Base-by-base conservation (phyloP, 1,140 invertebrate genomes). In the Sitobion miscanthi region DNA sequence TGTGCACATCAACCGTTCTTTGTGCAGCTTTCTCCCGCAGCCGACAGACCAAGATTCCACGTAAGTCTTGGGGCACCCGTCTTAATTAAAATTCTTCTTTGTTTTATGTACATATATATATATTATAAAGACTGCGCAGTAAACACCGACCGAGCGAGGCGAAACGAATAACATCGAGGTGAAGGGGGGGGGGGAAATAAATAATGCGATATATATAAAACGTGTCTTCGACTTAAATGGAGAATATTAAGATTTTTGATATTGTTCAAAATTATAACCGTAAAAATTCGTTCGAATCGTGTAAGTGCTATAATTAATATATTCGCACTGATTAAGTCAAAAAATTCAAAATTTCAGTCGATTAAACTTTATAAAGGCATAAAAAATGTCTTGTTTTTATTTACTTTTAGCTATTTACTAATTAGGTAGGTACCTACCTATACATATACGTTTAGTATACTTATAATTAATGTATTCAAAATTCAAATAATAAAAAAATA, bases 41-140 rank as follows among this genome's bases (percentile, higher is more conserved):
- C 82, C 42, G 35, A 52, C 77, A 83, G 35, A 14, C 35, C 25
- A 86, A 85, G 82, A 93, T 93, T 93, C 47, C 25, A 4, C 38
- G 82, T 85, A 49, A 91, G 90, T 69, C 30, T 21, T 23, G 1
- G 45, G 42, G 77, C n/a, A 47, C 69, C n/a, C 42, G 82, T 93
- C 91, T 93, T 93, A 93, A 93, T 93, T 93, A 93, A 93, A 93
- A 93, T 93, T 93, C 91, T 93, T 93, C 89, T 69, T 69, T 88
- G 52, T 88, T 88, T 88, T 35, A 38, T 21, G 42, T 45, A 85
- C 17, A 82, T 47, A 47, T 38, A 38, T 38, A 42, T n/a, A 38
- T 83, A 83, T 38, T 85, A 45, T 82, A 82, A n/a, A 35, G 30
- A 54, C 52, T 35, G n/a, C 23, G 30, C 62, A 77, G 62, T 6